A percentile compares a stretch with the other conserved stretches of the same genome.
phyloP scores from a whole-genome alignment of 2,113 vertebrate genomes.

The Colistium nudipinnis region DNA sequence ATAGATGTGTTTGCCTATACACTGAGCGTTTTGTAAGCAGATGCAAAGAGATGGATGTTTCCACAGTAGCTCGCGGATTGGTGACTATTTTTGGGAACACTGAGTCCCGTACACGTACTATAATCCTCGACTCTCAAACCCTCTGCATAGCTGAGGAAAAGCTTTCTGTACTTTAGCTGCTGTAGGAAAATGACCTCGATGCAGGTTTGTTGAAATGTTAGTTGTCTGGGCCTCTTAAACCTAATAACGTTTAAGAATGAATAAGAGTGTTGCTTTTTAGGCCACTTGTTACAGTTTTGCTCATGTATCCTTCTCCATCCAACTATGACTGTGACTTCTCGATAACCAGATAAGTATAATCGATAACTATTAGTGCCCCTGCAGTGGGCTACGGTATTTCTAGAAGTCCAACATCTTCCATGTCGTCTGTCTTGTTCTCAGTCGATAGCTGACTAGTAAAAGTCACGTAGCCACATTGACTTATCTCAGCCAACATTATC shows the following conservation, averaged over 20 bases:
- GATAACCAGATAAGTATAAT: slow-evolving; percentile 40
- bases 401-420: slow-evolving; percentile 34
- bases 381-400: slow-evolving; percentile 45
- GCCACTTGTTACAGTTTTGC: neutral
- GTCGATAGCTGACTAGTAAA: slow-evolving; percentile 48
- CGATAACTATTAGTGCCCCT: slow-evolving; percentile 37
- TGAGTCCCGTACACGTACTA: slow-evolving; percentile 50
- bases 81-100: slow-evolving; percentile 60
- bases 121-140: slow-evolving; percentile 29
- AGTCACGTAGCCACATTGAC: slow-evolving; percentile 34
- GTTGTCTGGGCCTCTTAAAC: neutral
- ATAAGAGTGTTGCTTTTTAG: neutral
- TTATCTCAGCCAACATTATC: slow-evolving; percentile 22
- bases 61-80: slow-evolving; percentile 55
- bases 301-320: slow-evolving; percentile 7
- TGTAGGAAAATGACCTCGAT: neutral
- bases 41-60: slow-evolving; percentile 32
- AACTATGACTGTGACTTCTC: slow-evolving; percentile 10
- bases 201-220: neutral
- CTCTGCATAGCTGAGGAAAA: slow-evolving; percentile 36
- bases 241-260: neutral
- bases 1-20: slow-evolving; percentile 22
- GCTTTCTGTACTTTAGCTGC: slow-evolving; percentile 10
- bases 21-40: slow-evolving; percentile 33
- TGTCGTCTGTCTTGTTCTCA: slow-evolving; percentile 39